Base-by-base conservation (phyloP, 2,888 invertebrate genomes). In the Chironomus riparius region DNA sequence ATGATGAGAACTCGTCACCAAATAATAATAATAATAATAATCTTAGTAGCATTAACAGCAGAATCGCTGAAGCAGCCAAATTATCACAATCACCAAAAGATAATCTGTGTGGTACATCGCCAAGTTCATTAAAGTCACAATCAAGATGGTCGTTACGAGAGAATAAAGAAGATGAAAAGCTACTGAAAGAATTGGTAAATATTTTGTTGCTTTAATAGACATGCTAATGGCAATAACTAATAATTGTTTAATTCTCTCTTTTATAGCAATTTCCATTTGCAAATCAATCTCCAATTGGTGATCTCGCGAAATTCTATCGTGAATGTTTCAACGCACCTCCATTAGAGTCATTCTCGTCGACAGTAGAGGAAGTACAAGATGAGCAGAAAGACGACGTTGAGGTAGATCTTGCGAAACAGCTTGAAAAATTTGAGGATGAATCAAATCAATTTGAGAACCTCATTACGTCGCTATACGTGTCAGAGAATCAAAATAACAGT, bases 401-500 rank as follows among this genome's bases (percentile, higher is more conserved):
- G 48, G 82, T 83, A 38, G 85, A 84, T 76, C 79, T 85, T 12
- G 83, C 84, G 4, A 80, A 82, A 74, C 84, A 85, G 76, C 77
- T 85, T 78, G 84, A 85, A 77, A 80, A 83, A 78, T 85, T 85
- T 77, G 85, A 85, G 78, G 84, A 83, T 12, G 83, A 83, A 24
- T 79, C 84, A 21, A 81, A 82, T 72, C 83, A 84, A 78, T 85
- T 84, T 77, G 85, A 85, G 77, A 81, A 82, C 75, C 80, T 85
- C 22, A 84, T 85, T 10, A 83, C 83, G 47, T 84, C 84, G 69
- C 80, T 85, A 68, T 79, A 79, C 70, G 76, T 70, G 18, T 78
- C 79, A 76, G 77, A 78, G n/a, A 76, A 78, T 69, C 79, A 79
- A 68, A 78, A 77, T 61, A 78, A 78, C 72, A 78, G 78, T 77